phyloP scores from a whole-genome alignment of 1,140 invertebrate genomes.

The Sycophila sp. region DNA sequence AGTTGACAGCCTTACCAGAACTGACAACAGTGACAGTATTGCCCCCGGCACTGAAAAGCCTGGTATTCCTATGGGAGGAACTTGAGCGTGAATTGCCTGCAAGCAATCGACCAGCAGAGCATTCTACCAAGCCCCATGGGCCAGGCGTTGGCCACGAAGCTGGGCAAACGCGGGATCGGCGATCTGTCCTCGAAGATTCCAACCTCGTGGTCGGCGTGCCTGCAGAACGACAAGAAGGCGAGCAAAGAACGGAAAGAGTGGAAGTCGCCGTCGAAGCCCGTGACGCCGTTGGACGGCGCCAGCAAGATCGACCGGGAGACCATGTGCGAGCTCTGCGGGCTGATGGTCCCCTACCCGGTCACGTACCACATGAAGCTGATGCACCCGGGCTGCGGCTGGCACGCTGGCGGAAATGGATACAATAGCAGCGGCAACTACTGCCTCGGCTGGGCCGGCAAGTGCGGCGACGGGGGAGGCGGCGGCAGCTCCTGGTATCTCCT shows the following conservation, averaged over 20 bases:
- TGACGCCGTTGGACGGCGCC: conserved; percentile 44
- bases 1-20: conserved; percentile 56
- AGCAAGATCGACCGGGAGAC: conserved; percentile 67
- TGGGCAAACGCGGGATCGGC: conserved; percentile 54
- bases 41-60: conserved; percentile 85
- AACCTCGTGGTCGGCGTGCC: conserved; percentile 50
- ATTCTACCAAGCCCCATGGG: conserved; percentile 63
- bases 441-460: conserved; percentile 87
- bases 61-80: conserved; percentile 90
- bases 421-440: conserved; percentile 87
- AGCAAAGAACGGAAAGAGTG: conserved; percentile 72
- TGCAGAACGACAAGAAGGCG: conserved; percentile 65
- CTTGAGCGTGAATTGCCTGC: conserved; percentile 77
- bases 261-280: conserved; percentile 49
- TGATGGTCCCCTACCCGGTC: conserved; percentile 80
- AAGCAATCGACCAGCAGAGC: conserved; percentile 73
- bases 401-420: conserved; percentile 88
- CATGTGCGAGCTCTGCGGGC: conserved; percentile 88
- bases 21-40: conserved; percentile 76
- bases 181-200: conserved; percentile 50
- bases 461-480: conserved; percentile 86
- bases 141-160: conserved; percentile 62
- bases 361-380: conserved; percentile 91
- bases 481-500: conserved; percentile 91
- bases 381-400: conserved; percentile 90